Evolutionary conservation across 2,797 vertebrate species (phyloP).

Genomic region (Manis pentadactyla): DNA sequence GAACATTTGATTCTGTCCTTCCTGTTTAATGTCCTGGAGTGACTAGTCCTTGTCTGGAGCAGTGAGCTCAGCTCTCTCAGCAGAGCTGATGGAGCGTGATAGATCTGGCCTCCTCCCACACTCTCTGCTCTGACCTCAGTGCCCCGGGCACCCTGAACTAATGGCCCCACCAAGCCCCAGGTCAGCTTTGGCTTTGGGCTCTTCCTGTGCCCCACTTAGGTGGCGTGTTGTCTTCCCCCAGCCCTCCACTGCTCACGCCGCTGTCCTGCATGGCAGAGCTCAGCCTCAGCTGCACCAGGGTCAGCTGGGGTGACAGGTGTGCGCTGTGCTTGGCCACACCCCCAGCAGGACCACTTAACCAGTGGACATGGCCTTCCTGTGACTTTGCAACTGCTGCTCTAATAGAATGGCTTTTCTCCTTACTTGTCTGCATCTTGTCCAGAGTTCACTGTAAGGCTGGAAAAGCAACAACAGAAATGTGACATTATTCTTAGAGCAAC

Average conservation of each 20-base stretch:
- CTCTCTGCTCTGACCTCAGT: not conserved
- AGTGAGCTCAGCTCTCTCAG: not conserved
- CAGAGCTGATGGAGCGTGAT: too few species aligned
- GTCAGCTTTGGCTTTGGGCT: not conserved
- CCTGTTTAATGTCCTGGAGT: not conserved
- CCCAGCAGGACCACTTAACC: not conserved
- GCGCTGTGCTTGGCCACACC: too few species aligned
- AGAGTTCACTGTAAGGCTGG: not conserved
- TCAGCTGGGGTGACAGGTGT: too few species aligned
- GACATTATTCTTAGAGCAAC: not conserved
- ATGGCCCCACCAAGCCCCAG: fast-evolving
- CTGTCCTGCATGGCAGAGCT: not conserved
- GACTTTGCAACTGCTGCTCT: not conserved
- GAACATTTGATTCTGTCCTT: not conserved
- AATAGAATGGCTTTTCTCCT: not conserved
- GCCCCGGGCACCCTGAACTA: not conserved
- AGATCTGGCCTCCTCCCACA: not conserved
- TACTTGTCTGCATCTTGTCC: not conserved
- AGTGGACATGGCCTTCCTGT: not conserved
- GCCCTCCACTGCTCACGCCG: fast-evolving
- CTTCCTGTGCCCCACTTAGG: not conserved
- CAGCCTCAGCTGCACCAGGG: not conserved
- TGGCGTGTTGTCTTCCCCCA: not conserved
- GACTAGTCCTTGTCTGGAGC: not conserved
- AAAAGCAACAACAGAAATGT: not conserved